Evolutionary conservation across 1,140 invertebrate genomes (phyloP), one percentile per base, ranked within the genome.

Genomic region (Eupeodes corollae): DNA sequence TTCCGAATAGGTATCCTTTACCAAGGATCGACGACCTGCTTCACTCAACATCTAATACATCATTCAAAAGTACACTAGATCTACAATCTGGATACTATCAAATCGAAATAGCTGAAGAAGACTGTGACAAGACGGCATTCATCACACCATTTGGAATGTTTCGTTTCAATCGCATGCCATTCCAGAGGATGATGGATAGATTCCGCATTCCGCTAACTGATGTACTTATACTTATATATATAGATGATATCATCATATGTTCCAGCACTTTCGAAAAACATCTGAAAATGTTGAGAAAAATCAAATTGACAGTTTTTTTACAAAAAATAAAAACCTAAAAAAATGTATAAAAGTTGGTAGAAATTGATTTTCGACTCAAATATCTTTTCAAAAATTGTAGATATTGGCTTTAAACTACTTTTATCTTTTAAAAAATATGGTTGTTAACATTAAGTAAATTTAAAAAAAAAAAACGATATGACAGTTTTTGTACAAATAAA

Each of bases 81-180:
- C 42, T 69, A 13, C 50, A 52, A 16, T 21, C 55, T 18, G 67
- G 67, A 8, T 70, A 69, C 38, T 65, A 56, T 48, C 69, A 70
- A 47, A 53, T 71, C 8, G 50, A 51, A 12, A 52, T 72, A 6
- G 42, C 31, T 10, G 21, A 52, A 8, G 48, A 53, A 13, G 57
- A 65, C 42, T 44, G 54, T 8, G 56, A 61, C 19, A 64, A 61
- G 34, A 75, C 73, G 2, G 69, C 66, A 1, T 73, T 74, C 43
- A 58, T 57, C 1, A 67, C 59, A 3, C 62, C 61, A 6, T 55
- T 67, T 15, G 68, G 69, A 1, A 50, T 63, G 9, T 72, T 26
- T 26, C 21, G 55, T 16, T 73, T 68, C 45, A 58, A 50, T 10
- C 52, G 64, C 6, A 68, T 73, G 64, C 59, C 67, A 1, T 72